These are phyloP conservation scores for Artemia sinica DNA, from an alignment of 2,888 invertebrate species.

Conservation along the genomic window DNA sequence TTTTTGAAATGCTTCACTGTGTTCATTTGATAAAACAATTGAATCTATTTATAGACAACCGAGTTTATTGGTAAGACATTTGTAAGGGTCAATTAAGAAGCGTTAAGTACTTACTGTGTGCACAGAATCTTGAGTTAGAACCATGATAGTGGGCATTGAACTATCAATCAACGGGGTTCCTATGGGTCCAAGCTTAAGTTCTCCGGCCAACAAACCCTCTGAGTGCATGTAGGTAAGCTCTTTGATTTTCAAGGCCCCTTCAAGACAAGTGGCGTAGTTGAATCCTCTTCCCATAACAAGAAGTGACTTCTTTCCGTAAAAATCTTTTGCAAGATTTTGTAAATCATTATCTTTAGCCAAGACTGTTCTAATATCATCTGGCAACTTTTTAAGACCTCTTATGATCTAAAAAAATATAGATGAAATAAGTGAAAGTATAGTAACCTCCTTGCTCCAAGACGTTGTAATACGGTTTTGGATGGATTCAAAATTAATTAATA, in stretches of 20 bases:
- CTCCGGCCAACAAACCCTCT: conserved; percentile 96
- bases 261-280: conserved; percentile 95
- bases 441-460: no score
- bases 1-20: no score
- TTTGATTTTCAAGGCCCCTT: conserved; percentile 94
- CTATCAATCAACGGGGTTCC: conserved; percentile 95
- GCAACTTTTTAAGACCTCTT: conserved; percentile 62
- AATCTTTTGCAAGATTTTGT: conserved; percentile 62
- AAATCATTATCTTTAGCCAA: conserved; percentile 71
- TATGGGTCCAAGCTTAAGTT: conserved; percentile 94
- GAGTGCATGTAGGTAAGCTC: conserved; percentile 99
- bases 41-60: no score
- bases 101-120: conserved; percentile 42
- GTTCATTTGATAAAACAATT: no score
- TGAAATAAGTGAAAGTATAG: no score
- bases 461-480: no score
- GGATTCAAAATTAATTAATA: no score
- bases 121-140: conserved; percentile 87
- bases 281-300: conserved; percentile 97
- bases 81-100: no score
- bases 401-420: conserved; percentile 49
- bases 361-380: conserved; percentile 74
- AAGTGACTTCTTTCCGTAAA: conserved; percentile 81
- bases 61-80: no score
- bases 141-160: conserved; percentile 96